phyloP scores from a whole-genome alignment of 2,888 invertebrate genomes.

The Podotricha telesiphe region DNA sequence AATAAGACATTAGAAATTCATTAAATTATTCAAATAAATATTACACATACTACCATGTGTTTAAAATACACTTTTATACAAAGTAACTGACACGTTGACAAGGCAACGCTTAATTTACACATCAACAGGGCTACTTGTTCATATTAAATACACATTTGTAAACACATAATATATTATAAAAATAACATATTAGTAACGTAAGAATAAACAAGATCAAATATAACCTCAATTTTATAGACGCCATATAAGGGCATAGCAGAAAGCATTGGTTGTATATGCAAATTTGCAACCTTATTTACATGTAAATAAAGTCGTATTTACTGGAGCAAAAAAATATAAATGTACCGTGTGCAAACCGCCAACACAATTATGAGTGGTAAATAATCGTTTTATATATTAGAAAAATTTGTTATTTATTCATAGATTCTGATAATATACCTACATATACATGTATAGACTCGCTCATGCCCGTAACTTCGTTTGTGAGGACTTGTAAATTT shows the following conservation, averaged over 20 bases:
- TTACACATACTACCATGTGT: too few relatives aligned
- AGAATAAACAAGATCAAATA: conserved; percentile 32
- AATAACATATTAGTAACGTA: conserved; percentile 21
- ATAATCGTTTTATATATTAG: conserved; percentile 45
- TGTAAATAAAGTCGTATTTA: conserved; percentile 19
- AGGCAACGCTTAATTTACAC: too few relatives aligned
- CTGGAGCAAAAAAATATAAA: conserved; percentile 18
- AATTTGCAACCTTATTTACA: neutral
- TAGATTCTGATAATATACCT: conserved; percentile 8
- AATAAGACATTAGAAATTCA: too few relatives aligned
- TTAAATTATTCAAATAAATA: too few relatives aligned
- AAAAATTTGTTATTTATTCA: conserved; percentile 28
- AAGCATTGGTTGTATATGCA: conserved; percentile 21
- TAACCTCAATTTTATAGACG: conserved; percentile 37
- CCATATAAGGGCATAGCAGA: conserved; percentile 37
- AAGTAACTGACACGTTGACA: too few relatives aligned
- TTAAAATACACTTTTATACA: too few relatives aligned
- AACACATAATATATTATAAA: neutral
- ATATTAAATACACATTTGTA: neutral
- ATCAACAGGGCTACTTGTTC: too few relatives aligned
- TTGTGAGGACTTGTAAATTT: neutral
- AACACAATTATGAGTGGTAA: conserved; percentile 52
- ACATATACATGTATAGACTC: neutral
- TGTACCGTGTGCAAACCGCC: conserved; percentile 49
- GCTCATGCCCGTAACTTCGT: neutral